Evolutionary conservation across 2,888 invertebrate genomes (phyloP), one percentile per base, ranked within the genome.

Genomic region (Aleiodes testaceus): DNA sequence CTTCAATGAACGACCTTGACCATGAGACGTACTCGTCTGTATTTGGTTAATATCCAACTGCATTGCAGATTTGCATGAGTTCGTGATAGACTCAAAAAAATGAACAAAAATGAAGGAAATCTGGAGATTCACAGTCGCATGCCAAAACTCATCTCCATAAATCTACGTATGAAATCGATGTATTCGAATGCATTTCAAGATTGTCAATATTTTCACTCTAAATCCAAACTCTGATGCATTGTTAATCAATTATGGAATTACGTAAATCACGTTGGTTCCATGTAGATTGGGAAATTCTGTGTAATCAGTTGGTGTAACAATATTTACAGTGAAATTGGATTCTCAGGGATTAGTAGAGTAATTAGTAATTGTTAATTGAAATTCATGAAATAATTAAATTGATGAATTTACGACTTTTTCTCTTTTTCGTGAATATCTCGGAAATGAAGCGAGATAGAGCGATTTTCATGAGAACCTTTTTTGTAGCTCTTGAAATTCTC

Each of bases 61-160:
- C 81, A 84, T 77, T 84, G 82, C 84, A 80, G 81, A 81, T 80
- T 82, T 79, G 79, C 81, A 81, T 80, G 79, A 14, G 61, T 55
- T 55, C 26, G 73, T 20, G 65, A 74, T 74, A 67, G 67, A 74
- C 69, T 20, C 44, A 44, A 26, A 50, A 65, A 36, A n/a, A 14
- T 6, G 18, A 14, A 20, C 1, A 55, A 22, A n/a, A 14, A 44
- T 26, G 50, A 44, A 20, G 26, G 16, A 61, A 18, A 65, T 14
- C 9, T 42, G 64, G 9, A 22, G 49, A 30, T 47, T 30, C 20
- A 9, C 42, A 16, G 44, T 52, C 47, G 36, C 52, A n/a, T 49
- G 49, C 49, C 14, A 49, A 16, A 49, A 49, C 14, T 49, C n/a
- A 49, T 49, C 49, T 16, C 9, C 5, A 16, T 49, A 49, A 49